Evolutionary conservation across 2,113 vertebrate species (phyloP), one percentile per base, ranked within the genome.

Genomic region (Nycticryphes semicollaris): DNA sequence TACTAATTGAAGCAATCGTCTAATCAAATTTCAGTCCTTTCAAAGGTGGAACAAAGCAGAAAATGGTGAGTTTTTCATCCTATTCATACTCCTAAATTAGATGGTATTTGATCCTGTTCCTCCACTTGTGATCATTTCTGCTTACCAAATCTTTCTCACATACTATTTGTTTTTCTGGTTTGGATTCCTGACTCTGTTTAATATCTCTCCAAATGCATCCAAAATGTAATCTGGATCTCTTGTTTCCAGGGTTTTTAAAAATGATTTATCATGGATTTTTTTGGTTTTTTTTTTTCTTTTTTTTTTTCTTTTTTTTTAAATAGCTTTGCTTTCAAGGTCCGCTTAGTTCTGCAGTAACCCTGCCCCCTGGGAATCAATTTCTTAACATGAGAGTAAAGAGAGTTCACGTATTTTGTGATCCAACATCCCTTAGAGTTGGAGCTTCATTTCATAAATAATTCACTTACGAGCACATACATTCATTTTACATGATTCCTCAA

Each of bases 391-490:
- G 25, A 93, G 45, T 74, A 92, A 94, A 95, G 78, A 85, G 66
- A 90, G 80, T 94, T 83, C 87, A 75, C 39, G 69, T 96, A 86
- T 96, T 94, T 97, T 96, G 93, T 84, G 83, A 97, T 98, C 97
- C 98, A 98, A 98, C 96, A 31, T 84, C 91, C 27, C 87, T 94
- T 84, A 91, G 92, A 95, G 97, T 97, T 98, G 98, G 98, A 98
- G 86, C 94, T 77, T 91, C 84, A 59, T 90, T 92, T 93, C 54
- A 92, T 89, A 85, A 96, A 84, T 96, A 75, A 97, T 98, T 98
- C 97, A 98, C 98, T 98, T 98, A 98, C 81, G 70, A 98, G 97
- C 83, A 98, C 93, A 98, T 96, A 98, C 88, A 98, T 97, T 98
- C 97, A 98, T 97, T 98, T 98, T 98, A 98, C 91, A 98, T 94